phyloP scores from a whole-genome alignment of 2,113 vertebrate species.

The Cochlearius cochlearius region DNA sequence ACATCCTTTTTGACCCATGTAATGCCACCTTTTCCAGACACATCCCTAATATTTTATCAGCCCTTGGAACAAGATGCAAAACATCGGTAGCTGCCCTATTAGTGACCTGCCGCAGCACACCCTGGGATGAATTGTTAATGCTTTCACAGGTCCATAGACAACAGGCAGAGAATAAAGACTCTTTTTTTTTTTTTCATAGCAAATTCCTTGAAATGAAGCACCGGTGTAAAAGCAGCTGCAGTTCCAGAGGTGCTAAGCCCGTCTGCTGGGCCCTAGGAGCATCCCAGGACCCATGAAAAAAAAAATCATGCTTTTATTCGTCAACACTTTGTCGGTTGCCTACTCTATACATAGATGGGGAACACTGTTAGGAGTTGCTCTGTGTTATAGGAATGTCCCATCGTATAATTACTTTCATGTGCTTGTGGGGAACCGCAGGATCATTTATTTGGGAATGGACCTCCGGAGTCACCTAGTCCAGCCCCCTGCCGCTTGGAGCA shows the following conservation, averaged over 20 bases:
- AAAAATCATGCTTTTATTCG: not conserved
- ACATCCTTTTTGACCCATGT: not conserved
- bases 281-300: not conserved
- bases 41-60: not conserved
- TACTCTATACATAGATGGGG: fast-evolving
- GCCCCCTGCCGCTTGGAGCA: fast-evolving
- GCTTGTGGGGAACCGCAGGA: not conserved
- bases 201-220: not conserved
- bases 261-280: not conserved
- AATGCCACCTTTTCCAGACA: not conserved
- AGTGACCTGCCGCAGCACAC: not conserved
- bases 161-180: not conserved
- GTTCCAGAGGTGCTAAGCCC: not conserved
- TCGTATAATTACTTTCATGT: not conserved
- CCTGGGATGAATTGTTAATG: fast-evolving
- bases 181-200: not conserved
- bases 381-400: not conserved
- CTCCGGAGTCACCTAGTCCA: not conserved
- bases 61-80: not conserved
- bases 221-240: fast-evolving
- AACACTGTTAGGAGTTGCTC: not conserved
- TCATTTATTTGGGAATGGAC: not conserved
- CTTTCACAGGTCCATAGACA: not conserved
- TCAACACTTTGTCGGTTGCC: not conserved
- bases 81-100: fast-evolving